Evolutionary conservation across 1,140 invertebrate species (phyloP).

Genomic region (Portunus trituberculatus): DNA sequence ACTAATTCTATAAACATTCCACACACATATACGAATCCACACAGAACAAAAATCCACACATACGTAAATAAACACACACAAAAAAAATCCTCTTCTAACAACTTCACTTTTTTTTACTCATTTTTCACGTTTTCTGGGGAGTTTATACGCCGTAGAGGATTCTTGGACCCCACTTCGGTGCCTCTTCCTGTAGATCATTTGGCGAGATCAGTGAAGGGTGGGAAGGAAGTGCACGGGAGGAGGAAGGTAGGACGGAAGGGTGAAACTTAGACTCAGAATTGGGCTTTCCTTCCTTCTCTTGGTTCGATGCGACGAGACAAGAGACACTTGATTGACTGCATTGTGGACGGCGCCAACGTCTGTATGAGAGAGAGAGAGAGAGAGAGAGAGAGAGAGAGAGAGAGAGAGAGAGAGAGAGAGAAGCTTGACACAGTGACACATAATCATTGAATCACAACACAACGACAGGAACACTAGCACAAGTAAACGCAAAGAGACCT

Average conservation of each 20-base stretch:
- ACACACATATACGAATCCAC: neutral
- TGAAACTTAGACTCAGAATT: neutral
- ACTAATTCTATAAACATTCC: neutral
- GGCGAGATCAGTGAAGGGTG: neutral
- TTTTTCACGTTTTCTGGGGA: neutral
- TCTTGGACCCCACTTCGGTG: neutral
- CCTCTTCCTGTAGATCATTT: neutral
- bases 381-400: constrained; percentile 42
- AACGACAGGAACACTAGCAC: neutral
- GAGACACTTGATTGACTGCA: neutral
- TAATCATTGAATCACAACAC: neutral
- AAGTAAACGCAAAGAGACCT: neutral
- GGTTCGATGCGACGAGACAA: neutral
- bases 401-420: constrained; percentile 27
- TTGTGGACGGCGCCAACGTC: neutral
- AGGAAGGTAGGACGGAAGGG: neutral
- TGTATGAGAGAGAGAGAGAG: neutral
- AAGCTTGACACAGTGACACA: neutral
- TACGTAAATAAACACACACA: no score
- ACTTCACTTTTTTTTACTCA: no score
- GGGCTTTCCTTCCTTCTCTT: no score
- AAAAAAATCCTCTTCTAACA: no score
- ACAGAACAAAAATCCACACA: neutral
- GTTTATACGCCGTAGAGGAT: neutral
- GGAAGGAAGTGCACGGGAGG: neutral